These are phyloP conservation scores for Empidonax alnorum DNA, from an alignment of 2,113 vertebrate genomes.

Conservation along the genomic window DNA sequence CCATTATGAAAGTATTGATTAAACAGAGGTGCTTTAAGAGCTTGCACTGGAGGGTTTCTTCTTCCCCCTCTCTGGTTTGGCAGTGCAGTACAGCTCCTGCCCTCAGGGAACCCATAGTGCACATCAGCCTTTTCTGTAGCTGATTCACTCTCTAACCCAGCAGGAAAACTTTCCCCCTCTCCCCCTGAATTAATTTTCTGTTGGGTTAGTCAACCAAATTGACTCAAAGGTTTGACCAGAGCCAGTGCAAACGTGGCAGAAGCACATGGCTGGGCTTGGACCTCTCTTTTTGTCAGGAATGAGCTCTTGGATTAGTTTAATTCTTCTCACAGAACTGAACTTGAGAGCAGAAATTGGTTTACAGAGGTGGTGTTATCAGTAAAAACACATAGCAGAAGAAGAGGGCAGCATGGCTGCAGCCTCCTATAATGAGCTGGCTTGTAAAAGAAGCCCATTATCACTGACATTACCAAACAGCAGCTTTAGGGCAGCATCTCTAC, in stretches of 20 bases:
- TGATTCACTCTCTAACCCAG: neutral
- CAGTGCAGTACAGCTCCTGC: neutral
- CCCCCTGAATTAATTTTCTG: neutral
- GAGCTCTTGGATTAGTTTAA: neutral
- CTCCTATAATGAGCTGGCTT: neutral
- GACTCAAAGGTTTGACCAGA: neutral
- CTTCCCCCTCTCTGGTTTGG: neutral
- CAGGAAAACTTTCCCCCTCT: neutral
- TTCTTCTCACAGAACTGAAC: neutral
- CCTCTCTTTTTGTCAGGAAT: neutral
- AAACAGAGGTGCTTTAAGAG: neutral
- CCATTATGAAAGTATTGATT: neutral
- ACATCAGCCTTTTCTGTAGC: neutral
- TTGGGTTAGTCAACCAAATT: neutral
- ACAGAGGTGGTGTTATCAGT: neutral
- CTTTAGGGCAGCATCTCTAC: neutral
- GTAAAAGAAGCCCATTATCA: neutral
- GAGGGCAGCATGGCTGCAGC: neutral
- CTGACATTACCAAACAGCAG: neutral
- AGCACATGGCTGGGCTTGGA: neutral
- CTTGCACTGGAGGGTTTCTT: neutral
- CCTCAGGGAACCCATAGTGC: neutral
- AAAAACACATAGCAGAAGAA: neutral
- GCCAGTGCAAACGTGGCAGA: neutral
- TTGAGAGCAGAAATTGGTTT: neutral